A percentile compares a stretch with the other conserved stretches of the same genome.
Evolutionary conservation across 2,888 invertebrate species (phyloP).

Genomic region (Tachina lurida): DNA sequence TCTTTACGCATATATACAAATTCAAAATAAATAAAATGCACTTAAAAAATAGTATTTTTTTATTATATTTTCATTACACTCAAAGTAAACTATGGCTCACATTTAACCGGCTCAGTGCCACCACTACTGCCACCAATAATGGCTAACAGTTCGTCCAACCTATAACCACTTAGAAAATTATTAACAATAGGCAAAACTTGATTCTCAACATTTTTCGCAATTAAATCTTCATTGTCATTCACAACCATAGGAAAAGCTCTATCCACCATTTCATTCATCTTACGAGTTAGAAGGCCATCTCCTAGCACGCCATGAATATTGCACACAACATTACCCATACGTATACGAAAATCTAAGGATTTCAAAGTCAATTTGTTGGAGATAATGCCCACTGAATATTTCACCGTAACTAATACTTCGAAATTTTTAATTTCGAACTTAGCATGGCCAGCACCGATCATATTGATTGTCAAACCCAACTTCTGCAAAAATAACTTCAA

Average conservation of each 20-base stretch:
- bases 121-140: constrained; percentile 57
- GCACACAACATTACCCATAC: constrained; percentile 78
- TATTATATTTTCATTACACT: no score
- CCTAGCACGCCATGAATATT: constrained; percentile 79
- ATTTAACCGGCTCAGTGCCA: constrained; percentile 67
- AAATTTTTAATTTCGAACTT: constrained; percentile 77
- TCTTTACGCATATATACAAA: no score
- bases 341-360: constrained; percentile 76
- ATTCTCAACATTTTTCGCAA: constrained; percentile 76
- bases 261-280: constrained; percentile 77
- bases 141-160: constrained; percentile 73
- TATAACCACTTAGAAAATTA: constrained; percentile 74
- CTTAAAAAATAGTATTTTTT: no score
- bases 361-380: constrained; percentile 77
- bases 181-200: constrained; percentile 76
- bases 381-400: constrained; percentile 77
- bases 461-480: constrained; percentile 78
- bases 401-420: constrained; percentile 76
- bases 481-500: constrained; percentile 76
- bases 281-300: constrained; percentile 76
- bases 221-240: constrained; percentile 78
- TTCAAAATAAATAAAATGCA: no score
- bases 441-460: constrained; percentile 78
- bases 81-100: not conserved
- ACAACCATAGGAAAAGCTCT: constrained; percentile 75